Evolutionary conservation across 2,797 vertebrate species (phyloP).

Genomic region (Eulemur mongoz): DNA sequence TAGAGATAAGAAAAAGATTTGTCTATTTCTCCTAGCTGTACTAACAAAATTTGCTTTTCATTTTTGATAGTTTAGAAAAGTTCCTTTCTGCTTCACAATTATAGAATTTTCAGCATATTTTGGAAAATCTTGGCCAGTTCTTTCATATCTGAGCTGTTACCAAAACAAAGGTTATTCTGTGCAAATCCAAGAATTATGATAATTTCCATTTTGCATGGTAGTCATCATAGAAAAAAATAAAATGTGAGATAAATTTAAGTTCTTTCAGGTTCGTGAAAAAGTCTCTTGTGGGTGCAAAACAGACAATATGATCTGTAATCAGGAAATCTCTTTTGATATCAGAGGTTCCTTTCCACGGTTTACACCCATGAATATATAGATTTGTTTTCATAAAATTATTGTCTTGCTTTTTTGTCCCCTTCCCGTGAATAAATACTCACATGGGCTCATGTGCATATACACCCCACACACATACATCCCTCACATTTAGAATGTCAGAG

Average conservation of each 20-base stretch:
- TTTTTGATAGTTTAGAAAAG: not conserved
- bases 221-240: not conserved
- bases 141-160: not conserved
- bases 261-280: not conserved
- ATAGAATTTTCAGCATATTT: not conserved
- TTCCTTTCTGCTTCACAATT: not conserved
- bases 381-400: not conserved
- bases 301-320: not conserved
- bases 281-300: not conserved
- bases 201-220: not conserved
- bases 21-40: not conserved
- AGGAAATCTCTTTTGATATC: not conserved
- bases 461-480: not conserved
- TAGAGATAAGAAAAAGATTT: not conserved
- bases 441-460: not conserved
- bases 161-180: not conserved
- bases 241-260: not conserved
- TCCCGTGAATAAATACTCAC: not conserved
- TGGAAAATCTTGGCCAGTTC: not conserved
- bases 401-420: not conserved
- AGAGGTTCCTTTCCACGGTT: not conserved
- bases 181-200: not conserved
- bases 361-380: slow-evolving; percentile 57
- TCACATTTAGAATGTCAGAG: not conserved
- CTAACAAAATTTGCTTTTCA: not conserved